Evolutionary conservation across 1,140 invertebrate species (phyloP), one percentile per base, ranked within the genome.

Genomic region (Drosophila santomea): DNA sequence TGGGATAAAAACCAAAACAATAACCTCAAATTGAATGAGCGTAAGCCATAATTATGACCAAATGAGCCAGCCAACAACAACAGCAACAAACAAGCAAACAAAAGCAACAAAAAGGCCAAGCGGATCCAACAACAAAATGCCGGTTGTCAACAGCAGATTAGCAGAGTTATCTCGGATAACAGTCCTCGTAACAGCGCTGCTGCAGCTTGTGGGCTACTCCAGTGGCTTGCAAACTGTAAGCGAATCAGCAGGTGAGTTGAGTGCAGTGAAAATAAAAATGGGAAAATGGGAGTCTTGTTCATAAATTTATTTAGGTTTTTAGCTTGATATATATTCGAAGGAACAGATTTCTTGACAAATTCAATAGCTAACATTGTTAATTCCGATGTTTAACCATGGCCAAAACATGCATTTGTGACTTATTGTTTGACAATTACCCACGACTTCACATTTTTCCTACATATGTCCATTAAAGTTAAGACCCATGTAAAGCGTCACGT

Each of bases 21-120:
- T 58, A 86, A 71, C 74, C 82, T 41, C 66, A 76, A 83, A 82
- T 72, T 63, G 63, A 69, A 83, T 83, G 67, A 83, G 51, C 67
- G 48, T 74, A 62, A 72, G 67, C 79, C 71, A 89, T 80, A 89
- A 88, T 89, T 88, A 88, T 86, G 83, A 72, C 74, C 85, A 88
- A 73, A 80, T 88, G 84, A 88, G 67, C 67, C 45, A 23, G 57
- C 20, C 57, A 45, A 39, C 41, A 77, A 32, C 14, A 60, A 62
- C 47, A 60, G 43, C 41, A 50, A 14, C 32, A 74, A 45, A 2
- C 44, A 61, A 71, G 52, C 1, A 35, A 61, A 71, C 64, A 73
- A 52, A 5, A 57, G 1, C 44, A 61, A 71, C 64, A 50, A 66
- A 60, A 41, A 61, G 41, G 44, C 64, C 50, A 67, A 72, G 38